These are phyloP conservation scores for Notoglanidium macrostoma DNA, from an alignment of 2,797 vertebrate genomes.

Conservation along the genomic window DNA sequence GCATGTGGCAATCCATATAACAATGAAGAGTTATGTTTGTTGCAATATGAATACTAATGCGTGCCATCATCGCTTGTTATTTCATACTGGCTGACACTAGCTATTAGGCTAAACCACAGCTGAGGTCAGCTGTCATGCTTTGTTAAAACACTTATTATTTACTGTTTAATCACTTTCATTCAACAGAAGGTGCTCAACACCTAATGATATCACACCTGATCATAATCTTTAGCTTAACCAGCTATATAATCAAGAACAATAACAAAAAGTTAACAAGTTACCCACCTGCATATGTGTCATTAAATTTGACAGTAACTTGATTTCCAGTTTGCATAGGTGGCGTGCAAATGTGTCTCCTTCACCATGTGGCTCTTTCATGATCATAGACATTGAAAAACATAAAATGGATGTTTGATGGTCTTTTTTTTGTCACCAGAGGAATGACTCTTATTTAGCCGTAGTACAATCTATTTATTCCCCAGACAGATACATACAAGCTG, in stretches of 20 bases:
- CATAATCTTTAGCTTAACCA: background rate
- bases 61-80: background rate
- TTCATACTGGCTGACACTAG: background rate
- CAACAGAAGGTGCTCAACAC: background rate
- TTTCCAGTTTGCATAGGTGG: background rate
- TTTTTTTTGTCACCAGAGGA: background rate
- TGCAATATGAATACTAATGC: background rate
- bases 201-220: background rate
- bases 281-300: background rate
- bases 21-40: background rate
- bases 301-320: background rate
- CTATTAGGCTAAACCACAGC: background rate
- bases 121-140: background rate
- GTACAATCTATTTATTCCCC: background rate
- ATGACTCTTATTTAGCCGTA: background rate
- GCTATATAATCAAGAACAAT: background rate
- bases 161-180: background rate
- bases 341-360: background rate
- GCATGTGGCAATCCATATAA: background rate
- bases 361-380: background rate
- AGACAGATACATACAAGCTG: background rate
- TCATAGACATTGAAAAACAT: background rate
- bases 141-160: background rate
- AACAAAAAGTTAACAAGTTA: background rate
- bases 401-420: background rate